Percentiles rank a stretch among this genome's conserved stretches.
These are phyloP conservation scores for Eira barbara DNA, from an alignment of 2,113 vertebrate genomes.

Conservation along the genomic window DNA sequence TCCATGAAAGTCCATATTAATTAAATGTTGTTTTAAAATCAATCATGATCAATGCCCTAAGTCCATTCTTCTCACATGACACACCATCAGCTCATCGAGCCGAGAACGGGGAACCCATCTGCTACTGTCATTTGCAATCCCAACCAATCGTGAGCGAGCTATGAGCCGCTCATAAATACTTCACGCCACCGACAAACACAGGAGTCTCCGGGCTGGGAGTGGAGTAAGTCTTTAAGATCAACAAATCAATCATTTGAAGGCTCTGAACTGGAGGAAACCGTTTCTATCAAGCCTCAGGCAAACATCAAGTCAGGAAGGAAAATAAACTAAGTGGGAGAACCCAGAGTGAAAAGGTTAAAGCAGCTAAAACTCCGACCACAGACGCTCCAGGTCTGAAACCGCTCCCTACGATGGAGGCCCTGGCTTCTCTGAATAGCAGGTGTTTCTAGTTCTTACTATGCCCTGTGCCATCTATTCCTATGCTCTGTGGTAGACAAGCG, in stretches of 20 bases:
- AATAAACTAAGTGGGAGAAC: not conserved
- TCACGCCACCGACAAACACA: not conserved
- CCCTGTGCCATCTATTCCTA: not conserved
- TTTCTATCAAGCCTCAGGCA: not conserved
- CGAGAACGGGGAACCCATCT: constrained; percentile 1
- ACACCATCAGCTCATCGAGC: not conserved
- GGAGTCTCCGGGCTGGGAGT: not conserved
- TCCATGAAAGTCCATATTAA: not conserved
- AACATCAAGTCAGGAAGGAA: not conserved
- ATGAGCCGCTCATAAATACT: not conserved
- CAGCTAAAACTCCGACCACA: not conserved
- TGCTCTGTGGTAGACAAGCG: not conserved
- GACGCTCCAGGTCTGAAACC: not conserved
- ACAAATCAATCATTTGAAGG: not conserved
- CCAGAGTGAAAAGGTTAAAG: not conserved
- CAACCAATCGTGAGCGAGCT: not conserved
- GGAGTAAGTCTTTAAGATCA: not conserved
- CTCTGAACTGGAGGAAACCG: not conserved
- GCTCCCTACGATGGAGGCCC: not conserved
- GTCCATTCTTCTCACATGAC: not conserved
- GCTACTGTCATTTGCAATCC: not conserved
- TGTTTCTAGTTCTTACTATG: not conserved
- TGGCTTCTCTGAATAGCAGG: not conserved
- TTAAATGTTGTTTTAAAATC: not conserved
- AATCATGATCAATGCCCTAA: not conserved